Conservation (phyloP, 92 coral and sea anemone genomes). For the Pocillopora meandrina region DNA sequence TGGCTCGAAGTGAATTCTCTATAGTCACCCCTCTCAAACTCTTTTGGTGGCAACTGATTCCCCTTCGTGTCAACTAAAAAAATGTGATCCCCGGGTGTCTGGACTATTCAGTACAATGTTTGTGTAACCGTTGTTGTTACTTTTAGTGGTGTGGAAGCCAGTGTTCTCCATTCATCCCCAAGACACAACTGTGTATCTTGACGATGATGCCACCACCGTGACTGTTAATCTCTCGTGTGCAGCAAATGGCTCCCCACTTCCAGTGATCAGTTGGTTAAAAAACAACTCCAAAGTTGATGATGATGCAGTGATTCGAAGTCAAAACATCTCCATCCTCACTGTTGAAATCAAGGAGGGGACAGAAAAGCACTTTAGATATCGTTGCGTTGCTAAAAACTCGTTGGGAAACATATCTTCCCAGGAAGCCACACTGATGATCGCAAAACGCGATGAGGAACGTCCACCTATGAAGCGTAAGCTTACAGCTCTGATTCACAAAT, state of each 20-base stretch:
- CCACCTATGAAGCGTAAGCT: no score
- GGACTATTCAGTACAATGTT: no score
- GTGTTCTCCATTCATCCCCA: not conserved
- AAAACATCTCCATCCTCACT: not conserved
- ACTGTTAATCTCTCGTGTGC: not conserved
- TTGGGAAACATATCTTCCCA: slow-evolving; percentile 17
- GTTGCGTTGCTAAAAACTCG: no score
- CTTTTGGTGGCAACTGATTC: no score
- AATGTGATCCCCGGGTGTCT: no score
- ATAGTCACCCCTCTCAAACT: no score
- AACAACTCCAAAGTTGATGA: not conserved
- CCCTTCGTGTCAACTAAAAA: no score
- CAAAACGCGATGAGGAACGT: not conserved
- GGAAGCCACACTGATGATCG: slow-evolving; percentile 8
- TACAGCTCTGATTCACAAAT: no score
- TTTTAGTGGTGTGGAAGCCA: not conserved
- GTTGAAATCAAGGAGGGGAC: no score
- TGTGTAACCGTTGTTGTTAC: not conserved
- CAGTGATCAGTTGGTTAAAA: not conserved
- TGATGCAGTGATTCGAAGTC: not conserved
- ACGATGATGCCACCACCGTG: not conserved
- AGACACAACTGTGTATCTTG: not conserved
- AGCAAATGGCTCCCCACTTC: slow-evolving; percentile 2
- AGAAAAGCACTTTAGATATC: no score
- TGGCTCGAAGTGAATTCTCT: no score